phyloP scores from a whole-genome alignment of 2,888 invertebrate genomes.

The Dasysyrphus tricinctus region DNA sequence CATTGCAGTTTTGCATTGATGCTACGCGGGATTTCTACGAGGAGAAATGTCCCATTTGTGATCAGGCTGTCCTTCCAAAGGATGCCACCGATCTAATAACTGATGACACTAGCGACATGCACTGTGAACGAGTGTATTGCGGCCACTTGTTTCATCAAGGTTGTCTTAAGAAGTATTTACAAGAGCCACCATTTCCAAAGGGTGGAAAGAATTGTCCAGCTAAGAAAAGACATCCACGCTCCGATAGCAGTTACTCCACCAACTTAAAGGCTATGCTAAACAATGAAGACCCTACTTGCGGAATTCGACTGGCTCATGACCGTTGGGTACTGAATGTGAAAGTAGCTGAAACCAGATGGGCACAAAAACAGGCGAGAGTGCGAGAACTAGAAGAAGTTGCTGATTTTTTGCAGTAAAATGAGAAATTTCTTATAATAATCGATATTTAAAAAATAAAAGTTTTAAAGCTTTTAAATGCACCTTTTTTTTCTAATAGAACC shows the following conservation, averaged over 20 bases:
- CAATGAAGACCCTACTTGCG: constrained; percentile 83
- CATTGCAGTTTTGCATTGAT: constrained; percentile 86
- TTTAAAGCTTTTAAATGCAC: background rate
- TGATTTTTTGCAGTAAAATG: constrained; percentile 86
- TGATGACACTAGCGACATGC: constrained; percentile 86
- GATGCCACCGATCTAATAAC: constrained; percentile 84
- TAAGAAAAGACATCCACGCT: constrained; percentile 81
- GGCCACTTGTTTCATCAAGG: constrained; percentile 89
- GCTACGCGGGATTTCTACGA: constrained; percentile 86
- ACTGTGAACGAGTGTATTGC: constrained; percentile 89
- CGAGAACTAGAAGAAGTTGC: constrained; percentile 90
- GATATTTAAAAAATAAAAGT: constrained; percentile 19
- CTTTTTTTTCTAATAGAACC: background rate
- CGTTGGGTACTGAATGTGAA: constrained; percentile 89
- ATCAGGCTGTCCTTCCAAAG: constrained; percentile 85
- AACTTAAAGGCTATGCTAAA: constrained; percentile 23
- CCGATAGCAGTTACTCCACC: constrained; percentile 79
- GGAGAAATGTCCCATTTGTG: constrained; percentile 88
- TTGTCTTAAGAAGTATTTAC: constrained; percentile 88
- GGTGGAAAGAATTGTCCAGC: constrained; percentile 89
- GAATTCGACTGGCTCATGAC: constrained; percentile 88
- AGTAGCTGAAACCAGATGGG: constrained; percentile 90
- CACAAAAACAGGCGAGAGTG: constrained; percentile 89
- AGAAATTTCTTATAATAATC: background rate
- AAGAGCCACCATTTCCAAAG: constrained; percentile 89